Evolutionary conservation across 2,113 vertebrate genomes (phyloP), one percentile per base, ranked within the genome.

Genomic region (Daubentonia madagascariensis): DNA sequence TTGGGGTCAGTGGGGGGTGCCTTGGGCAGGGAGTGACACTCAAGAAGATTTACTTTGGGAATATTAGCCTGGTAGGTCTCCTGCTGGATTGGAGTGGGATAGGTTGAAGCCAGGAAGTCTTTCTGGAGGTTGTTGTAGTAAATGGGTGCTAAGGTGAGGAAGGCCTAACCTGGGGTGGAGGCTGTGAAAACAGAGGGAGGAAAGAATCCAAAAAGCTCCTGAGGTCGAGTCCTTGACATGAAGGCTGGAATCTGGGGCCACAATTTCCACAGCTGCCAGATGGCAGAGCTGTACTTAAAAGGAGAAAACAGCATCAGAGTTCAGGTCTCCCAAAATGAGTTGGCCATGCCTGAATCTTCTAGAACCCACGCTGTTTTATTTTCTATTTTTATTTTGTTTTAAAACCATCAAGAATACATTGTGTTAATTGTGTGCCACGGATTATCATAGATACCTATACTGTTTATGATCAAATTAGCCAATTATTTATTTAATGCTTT

Each of bases 231-330:
- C 67, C 48, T 48, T 2, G 0, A 1, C 3, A 10, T 14, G 32
- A 22, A 18, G 48, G 12, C 8, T 43, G 48, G 57, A n/a, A 3
- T 1, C 10, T 1, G 0, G n/a, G 23, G 8, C 6, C 14, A 0
- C 11, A 0, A 10, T 12, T 5, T 43, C 30, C 14, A 48, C 1
- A 32, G 9, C 68, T 2, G 10, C 25, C 25, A 0, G 22, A 4
- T 3, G 45, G 40, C 45, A 6, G 22, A 13, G 63, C 63, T 9
- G 0, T 2, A 2, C 17, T 0, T 0, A 1, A 0, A 1, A 1
- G 14, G 13, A 40, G 50, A 14, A 8, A 9, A 7, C 13, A 2
- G 20, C 11, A 8, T 40, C 45, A 16, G 4, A 50, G 8, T 1
- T 4, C 32, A 1, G 30, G 32, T 14, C 54, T 67, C 88, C 84